Conservation (phyloP, 1,140 invertebrate genomes). For the Anoplophora glabripennis region DNA sequence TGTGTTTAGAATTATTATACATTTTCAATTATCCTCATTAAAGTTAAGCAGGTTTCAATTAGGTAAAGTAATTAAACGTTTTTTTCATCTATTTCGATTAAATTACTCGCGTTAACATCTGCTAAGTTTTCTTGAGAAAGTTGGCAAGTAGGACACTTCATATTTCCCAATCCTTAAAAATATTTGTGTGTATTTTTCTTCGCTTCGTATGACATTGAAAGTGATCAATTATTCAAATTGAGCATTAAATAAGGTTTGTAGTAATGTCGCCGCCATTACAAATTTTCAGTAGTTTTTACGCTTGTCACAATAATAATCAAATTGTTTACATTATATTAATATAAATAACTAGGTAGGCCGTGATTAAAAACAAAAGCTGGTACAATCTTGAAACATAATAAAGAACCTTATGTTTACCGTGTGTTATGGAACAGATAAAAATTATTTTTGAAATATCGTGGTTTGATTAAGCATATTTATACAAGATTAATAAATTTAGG, state of each 20-base stretch:
- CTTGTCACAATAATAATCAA: not conserved
- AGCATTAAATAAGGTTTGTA: conserved; percentile 16
- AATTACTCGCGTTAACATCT: conserved; percentile 14
- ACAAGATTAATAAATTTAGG: too few species aligned
- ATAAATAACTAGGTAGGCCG: conserved; percentile 6
- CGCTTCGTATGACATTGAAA: conserved; percentile 33
- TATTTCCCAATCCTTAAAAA: conserved; percentile 32
- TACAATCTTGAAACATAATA: too few species aligned
- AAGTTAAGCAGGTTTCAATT: too few species aligned
- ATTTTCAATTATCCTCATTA: conserved; percentile 19
- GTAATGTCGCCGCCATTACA: conserved; percentile 9
- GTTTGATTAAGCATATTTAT: too few species aligned
- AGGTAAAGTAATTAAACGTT: not conserved
- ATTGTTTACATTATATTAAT: conserved; percentile 1
- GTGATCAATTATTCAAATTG: conserved; percentile 26
- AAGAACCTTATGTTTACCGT: too few species aligned
- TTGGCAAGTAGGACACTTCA: conserved; percentile 30
- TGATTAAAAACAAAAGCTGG: too few species aligned
- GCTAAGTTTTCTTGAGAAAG: conserved; percentile 23
- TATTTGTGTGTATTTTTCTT: conserved; percentile 24
- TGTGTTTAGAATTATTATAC: conserved; percentile 25
- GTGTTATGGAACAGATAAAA: too few species aligned
- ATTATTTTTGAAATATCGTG: too few species aligned
- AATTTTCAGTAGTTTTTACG: conserved; percentile 4
- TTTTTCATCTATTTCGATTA: not conserved